A percentile compares a stretch with the other conserved stretches of the same genome.
These are phyloP conservation scores for Aphidius colemani DNA, from an alignment of 2,888 invertebrate genomes.

Conservation along the genomic window DNA sequence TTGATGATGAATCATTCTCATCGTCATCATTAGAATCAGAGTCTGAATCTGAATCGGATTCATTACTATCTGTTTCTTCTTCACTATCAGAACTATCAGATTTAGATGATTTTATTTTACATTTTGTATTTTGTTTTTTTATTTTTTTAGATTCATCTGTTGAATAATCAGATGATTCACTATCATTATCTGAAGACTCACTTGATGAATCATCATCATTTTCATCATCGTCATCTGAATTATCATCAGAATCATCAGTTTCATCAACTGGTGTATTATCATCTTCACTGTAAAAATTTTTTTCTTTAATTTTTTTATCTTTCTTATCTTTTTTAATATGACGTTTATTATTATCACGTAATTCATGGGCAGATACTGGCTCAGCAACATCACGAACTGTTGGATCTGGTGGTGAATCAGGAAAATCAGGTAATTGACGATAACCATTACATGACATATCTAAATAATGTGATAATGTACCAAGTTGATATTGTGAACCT, in stretches of 20 bases:
- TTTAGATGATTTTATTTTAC: slow-evolving; percentile 26
- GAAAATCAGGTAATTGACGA: slow-evolving; percentile 84
- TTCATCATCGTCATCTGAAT: slow-evolving; percentile 57
- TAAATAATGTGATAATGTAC: slow-evolving; percentile 93
- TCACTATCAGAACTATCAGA: slow-evolving; percentile 32
- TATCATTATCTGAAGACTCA: slow-evolving; percentile 38
- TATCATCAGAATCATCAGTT: slow-evolving; percentile 50
- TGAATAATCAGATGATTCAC: slow-evolving; percentile 55
- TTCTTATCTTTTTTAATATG: slow-evolving; percentile 53
- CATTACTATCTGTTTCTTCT: slow-evolving; percentile 49
- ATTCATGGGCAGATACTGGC: slow-evolving; percentile 45
- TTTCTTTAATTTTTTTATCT: slow-evolving; percentile 64
- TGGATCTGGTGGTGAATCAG: slow-evolving; percentile 75
- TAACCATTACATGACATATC: slow-evolving; percentile 87
- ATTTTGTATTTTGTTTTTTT: no score
- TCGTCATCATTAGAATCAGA: slow-evolving; percentile 39
- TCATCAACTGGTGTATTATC: slow-evolving; percentile 57
- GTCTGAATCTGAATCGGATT: slow-evolving; percentile 47
- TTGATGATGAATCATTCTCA: slow-evolving; percentile 40
- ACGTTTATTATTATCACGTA: slow-evolving; percentile 40
- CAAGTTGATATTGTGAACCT: slow-evolving; percentile 84
- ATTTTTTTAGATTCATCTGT: slow-evolving; percentile 37
- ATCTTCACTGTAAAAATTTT: slow-evolving; percentile 66
- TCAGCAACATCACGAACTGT: slow-evolving; percentile 75
- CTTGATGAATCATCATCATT: slow-evolving; percentile 57